Base-by-base conservation (phyloP, 2,888 invertebrate species). In the Agriopis leucophaearia region DNA sequence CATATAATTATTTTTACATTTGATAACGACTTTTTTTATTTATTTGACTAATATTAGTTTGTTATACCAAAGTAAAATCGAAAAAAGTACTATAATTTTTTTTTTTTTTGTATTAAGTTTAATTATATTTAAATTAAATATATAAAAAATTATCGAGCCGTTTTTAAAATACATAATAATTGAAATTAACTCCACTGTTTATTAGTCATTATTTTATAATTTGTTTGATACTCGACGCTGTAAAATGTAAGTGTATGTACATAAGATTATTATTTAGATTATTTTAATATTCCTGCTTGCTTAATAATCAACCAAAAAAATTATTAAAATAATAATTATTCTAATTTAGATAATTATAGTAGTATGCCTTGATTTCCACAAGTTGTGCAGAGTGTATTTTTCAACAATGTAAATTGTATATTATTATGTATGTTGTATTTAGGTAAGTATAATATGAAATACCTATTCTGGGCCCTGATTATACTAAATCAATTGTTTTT, bases 41-140 rank as follows among this genome's bases (percentile, higher is more conserved):
- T 27, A 15, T 27, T 16, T 64, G 42, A 38, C 27, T 35, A n/a
- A n/a, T n/a, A 69, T 69, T 66, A 67, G 71, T 72, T 60, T 44
- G 1, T 51, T 15, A 64, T 71, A 61, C 72, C 74, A 74, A 74
- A 74, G 74, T 65, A 35, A 42, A 44, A 64, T 60, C 45, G 51
- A 52, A 66, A 62, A n/a, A n/a, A n/a, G n/a, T n/a, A n/a, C n/a
- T n/a, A n/a, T n/a, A n/a, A n/a, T n/a, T n/a, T n/a, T n/a, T n/a
- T n/a, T n/a, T n/a, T n/a, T n/a, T n/a, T n/a, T n/a, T n/a, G n/a
- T 36, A 52, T 35, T 52, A 52, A 44, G 9, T 44, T 52, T 52
- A 44, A 52, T 61, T 9, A 5, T 52, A 44, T 42, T 42, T n/a
- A 48, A 12, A 7, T 27, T n/a, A 10, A 12, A 47, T 57, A 56